Evolutionary conservation across 1,140 invertebrate genomes (phyloP).

Genomic region (Danaus plexippus): DNA sequence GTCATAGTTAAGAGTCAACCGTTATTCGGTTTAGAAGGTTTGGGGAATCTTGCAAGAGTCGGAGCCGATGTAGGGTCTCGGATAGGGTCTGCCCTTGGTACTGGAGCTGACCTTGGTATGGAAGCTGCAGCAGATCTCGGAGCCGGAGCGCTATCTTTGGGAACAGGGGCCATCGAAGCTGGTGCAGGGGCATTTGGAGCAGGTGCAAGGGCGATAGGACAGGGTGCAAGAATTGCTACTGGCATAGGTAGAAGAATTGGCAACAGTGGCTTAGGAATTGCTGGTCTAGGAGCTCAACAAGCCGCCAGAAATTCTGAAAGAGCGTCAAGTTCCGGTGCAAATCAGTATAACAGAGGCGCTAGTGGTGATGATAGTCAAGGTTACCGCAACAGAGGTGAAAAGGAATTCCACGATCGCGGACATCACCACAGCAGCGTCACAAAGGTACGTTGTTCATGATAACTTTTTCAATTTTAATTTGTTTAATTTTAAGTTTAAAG

Average conservation of each 20-base stretch:
- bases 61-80: no score
- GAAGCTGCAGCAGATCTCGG: no score
- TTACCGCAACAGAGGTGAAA: conserved; percentile 4
- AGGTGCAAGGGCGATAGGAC: neutral
- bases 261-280: neutral
- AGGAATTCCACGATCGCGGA: conserved; percentile 13
- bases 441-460: no score
- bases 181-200: conserved; percentile 2
- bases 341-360: conserved; percentile 5
- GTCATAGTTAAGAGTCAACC: no score
- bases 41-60: no score
- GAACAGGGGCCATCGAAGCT: conserved; percentile 1
- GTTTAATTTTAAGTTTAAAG: no score
- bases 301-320: no score
- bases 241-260: conserved; percentile 1
- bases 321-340: neutral
- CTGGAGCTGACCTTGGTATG: no score
- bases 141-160: no score
- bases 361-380: conserved; percentile 1
- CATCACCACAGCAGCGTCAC: conserved; percentile 9
- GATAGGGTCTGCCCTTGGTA: no score
- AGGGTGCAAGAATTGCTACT: neutral
- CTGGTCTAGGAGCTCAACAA: conserved; percentile 1
- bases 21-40: no score
- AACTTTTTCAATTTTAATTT: no score